These are phyloP conservation scores for Sebastes baramenuke DNA, from an alignment of 2,797 vertebrate genomes.

Conservation along the genomic window DNA sequence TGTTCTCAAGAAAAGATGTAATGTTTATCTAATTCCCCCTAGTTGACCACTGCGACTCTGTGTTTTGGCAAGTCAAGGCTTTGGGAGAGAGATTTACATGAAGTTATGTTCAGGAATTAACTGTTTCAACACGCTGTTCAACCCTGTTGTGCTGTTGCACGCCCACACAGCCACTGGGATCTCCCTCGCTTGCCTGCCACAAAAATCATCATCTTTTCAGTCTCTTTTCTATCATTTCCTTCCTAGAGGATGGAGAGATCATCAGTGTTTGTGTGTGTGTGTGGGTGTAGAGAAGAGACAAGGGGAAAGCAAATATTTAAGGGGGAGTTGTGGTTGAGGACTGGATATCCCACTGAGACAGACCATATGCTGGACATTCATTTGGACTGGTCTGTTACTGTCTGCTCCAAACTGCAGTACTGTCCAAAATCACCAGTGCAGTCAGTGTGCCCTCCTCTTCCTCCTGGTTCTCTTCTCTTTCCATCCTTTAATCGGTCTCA, in stretches of 20 bases:
- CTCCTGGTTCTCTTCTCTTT: constrained; percentile 21
- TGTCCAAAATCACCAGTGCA: constrained; percentile 44
- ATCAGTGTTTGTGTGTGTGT: neutral
- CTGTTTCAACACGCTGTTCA: constrained; percentile 30
- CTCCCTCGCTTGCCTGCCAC: neutral
- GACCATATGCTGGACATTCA: constrained; percentile 57
- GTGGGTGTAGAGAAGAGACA: neutral
- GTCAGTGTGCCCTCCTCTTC: constrained; percentile 33
- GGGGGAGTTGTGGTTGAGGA: constrained; percentile 42
- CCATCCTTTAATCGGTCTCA: neutral
- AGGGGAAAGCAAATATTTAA: constrained; percentile 60
- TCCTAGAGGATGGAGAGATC: neutral
- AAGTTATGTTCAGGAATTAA: constrained; percentile 49
- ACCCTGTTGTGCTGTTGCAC: constrained; percentile 28
- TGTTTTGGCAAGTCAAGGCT: constrained; percentile 53
- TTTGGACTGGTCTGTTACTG: constrained; percentile 21
- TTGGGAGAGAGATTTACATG: constrained; percentile 47
- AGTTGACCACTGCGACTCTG: constrained; percentile 24
- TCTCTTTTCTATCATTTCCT: constrained; percentile 4
- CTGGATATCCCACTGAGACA: constrained; percentile 55
- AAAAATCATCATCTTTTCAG: constrained; percentile 5
- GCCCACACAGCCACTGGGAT: constrained; percentile 25
- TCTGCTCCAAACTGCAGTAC: constrained; percentile 42
- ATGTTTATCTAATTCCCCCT: constrained; percentile 50
- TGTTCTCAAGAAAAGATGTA: constrained; percentile 35